Evolutionary conservation across 1,140 invertebrate species (phyloP), one percentile per base, ranked within the genome.

Genomic region (Aphelinus certus): DNA sequence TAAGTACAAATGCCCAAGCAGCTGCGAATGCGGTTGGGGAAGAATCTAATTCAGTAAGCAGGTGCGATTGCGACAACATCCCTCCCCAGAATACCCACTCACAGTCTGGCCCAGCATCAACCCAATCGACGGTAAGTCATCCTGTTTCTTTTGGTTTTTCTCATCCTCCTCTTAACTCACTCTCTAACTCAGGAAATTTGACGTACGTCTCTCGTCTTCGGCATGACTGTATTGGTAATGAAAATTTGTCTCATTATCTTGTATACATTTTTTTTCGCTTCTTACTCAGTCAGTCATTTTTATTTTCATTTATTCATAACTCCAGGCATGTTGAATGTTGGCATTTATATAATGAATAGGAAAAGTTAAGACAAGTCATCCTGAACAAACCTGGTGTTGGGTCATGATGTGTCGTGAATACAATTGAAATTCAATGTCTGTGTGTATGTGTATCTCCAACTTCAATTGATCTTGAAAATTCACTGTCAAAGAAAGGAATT

Each of bases 11-110:
- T 80, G 77, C 83, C 79, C 82, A 85, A 70, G 76, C 78, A 65
- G 71, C 78, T 71, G 2, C 71, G 9, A 73, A 49, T 53, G 65
- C 61, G 43, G 49, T 60, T 64, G 68, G 76, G 60, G 85, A 85
- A 78, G 42, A 42, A 3, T n/a, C 81, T 76, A 84, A 86, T 79
- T 82, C 82, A 78, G 80, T 86, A 80, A 84, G 76, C 80, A 87
- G 87, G 81, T 88, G 86, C 77, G 82, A 85, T 81, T 87, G 85
- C 81, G 81, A 81, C 82, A 82, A 81, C 85, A 81, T 83, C 82
- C 75, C 84, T 78, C 81, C 81, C 81, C 85, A 85, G 76, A 86
- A 84, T 83, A 81, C 83, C 73, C 84, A 85, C 76, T 84, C 82
- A 80, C 86, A 88, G 83, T 78, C 80, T 80, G 86, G 82, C 82